Evolutionary conservation across 1,140 invertebrate genomes (phyloP).

Genomic region (Aphelinus atriplicis): DNA sequence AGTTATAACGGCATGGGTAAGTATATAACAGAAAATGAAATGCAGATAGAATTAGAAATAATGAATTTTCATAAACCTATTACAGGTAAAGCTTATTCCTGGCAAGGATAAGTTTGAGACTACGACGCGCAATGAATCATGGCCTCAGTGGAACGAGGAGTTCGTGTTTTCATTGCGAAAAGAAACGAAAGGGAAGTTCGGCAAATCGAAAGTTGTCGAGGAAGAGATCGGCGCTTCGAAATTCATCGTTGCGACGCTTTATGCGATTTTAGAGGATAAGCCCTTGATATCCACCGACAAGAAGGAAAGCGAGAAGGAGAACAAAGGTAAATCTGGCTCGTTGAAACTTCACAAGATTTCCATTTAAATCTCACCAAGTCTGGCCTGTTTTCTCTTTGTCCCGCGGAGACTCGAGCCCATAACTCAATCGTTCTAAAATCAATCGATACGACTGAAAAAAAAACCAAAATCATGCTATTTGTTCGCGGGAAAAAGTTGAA

Average conservation of each 20-base stretch:
- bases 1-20: too few species aligned
- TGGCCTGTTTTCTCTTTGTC: background rate
- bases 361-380: too few species aligned
- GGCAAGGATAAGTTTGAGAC: conserved; percentile 79
- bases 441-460: too few species aligned
- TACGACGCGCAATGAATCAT: conserved; percentile 75
- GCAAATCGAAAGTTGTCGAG: conserved; percentile 60
- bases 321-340: conserved; percentile 36
- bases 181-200: conserved; percentile 64
- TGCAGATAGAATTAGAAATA: too few species aligned
- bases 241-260: conserved; percentile 79
- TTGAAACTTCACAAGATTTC: too few species aligned
- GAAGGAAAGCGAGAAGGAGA: conserved; percentile 61
- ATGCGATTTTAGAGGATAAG: conserved; percentile 75
- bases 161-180: conserved; percentile 73
- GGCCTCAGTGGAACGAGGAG: conserved; percentile 82
- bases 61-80: too few species aligned
- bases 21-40: too few species aligned
- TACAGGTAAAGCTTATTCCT: conserved; percentile 78
- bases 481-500: too few species aligned
- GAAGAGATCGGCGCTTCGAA: conserved; percentile 72
- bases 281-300: conserved; percentile 64
- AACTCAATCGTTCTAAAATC: background rate
- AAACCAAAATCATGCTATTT: too few species aligned
- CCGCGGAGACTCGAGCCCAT: background rate